These are phyloP conservation scores for Atta colombica DNA, from an alignment of 1,140 invertebrate genomes.

Conservation along the genomic window DNA sequence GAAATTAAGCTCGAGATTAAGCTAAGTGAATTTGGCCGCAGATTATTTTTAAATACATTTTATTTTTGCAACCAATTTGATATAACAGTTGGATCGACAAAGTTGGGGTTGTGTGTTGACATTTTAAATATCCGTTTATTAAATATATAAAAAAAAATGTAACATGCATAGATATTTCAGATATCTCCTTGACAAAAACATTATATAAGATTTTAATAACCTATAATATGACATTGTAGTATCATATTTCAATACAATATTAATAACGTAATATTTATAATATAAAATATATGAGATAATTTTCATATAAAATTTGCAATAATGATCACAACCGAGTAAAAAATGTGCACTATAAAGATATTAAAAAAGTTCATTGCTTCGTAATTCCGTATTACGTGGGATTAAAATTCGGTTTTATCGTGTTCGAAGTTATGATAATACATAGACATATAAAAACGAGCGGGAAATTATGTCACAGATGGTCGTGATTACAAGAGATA, in stretches of 20 bases:
- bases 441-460: not conserved
- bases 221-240: slow-evolving; percentile 16
- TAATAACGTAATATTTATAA: slow-evolving; percentile 28
- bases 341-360: slow-evolving; percentile 31
- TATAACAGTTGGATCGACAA: not conserved
- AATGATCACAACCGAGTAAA: not conserved
- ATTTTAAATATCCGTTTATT: not conserved
- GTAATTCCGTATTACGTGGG: slow-evolving; percentile 33
- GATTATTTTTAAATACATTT: slow-evolving; percentile 39
- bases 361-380: slow-evolving; percentile 33
- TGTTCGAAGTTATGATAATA: not conserved
- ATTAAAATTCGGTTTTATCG: slow-evolving; percentile 54
- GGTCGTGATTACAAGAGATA: slow-evolving; percentile 39
- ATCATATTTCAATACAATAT: slow-evolving; percentile 16
- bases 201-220: slow-evolving; percentile 10
- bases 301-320: slow-evolving; percentile 21
- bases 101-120: not conserved
- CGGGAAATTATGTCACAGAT: slow-evolving; percentile 18
- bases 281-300: slow-evolving; percentile 20
- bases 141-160: slow-evolving; percentile 33
- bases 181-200: slow-evolving; percentile 23
- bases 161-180: slow-evolving; percentile 3
- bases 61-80: not conserved
- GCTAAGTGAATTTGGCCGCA: slow-evolving; percentile 17
- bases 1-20: slow-evolving; percentile 48